Evolutionary conservation across 2,888 invertebrate genomes (phyloP).

Genomic region (Trichogramma dendrolimi): DNA sequence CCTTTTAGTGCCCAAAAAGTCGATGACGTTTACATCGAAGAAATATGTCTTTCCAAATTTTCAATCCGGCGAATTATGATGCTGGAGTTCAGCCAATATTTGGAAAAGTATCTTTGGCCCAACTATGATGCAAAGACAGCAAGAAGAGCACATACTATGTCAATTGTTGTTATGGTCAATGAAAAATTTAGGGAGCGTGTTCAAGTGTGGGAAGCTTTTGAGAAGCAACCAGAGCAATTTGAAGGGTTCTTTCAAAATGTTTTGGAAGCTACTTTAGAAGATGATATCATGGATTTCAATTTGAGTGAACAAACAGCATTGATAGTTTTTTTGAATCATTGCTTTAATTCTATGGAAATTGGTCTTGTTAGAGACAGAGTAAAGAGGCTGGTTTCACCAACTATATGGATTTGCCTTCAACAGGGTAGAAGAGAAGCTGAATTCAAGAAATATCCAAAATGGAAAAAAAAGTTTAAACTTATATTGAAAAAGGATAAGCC

Average conservation of each 20-base stretch:
- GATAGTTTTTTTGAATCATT: constrained; percentile 89
- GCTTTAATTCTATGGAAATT: constrained; percentile 97
- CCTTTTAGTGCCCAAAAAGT: constrained; percentile 75
- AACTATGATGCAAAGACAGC: constrained; percentile 77
- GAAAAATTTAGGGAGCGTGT: constrained; percentile 97
- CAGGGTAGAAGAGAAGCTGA: constrained; percentile 80
- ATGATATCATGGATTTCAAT: constrained; percentile 53
- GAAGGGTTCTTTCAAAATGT: constrained; percentile 79
- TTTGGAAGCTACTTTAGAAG: constrained; percentile 68
- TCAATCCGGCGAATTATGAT: constrained; percentile 88
- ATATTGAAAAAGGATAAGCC: constrained; percentile 81
- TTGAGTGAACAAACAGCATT: constrained; percentile 79
- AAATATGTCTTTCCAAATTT: constrained; percentile 80
- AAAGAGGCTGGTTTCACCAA: constrained; percentile 86
- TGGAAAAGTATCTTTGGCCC: constrained; percentile 96
- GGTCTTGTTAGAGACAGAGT: constrained; percentile 88
- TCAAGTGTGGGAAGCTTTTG: constrained; percentile 91
- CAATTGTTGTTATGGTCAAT: constrained; percentile 97
- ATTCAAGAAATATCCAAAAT: constrained; percentile 79
- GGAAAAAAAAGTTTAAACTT: constrained; percentile 88
- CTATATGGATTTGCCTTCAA: constrained; percentile 89
- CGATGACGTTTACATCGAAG: constrained; percentile 83
- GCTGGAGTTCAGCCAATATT: constrained; percentile 93
- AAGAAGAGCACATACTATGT: constrained; percentile 85
- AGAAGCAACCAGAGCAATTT: constrained; percentile 72